phyloP scores from a whole-genome alignment of 2,113 vertebrate species.

The Bos indicus region DNA sequence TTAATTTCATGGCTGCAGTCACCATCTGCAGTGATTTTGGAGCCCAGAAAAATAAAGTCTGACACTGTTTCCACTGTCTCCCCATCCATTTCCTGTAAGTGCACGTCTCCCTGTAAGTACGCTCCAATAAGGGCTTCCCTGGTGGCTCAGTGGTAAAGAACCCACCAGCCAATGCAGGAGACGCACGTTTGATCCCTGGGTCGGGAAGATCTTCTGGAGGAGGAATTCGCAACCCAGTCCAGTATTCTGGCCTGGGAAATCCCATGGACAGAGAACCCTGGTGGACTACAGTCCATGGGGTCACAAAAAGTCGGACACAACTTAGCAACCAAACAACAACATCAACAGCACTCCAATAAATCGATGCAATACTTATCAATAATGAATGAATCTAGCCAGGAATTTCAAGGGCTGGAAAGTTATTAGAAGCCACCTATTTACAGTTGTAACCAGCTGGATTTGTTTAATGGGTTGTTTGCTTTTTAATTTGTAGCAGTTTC shows the following conservation, averaged over 20 bases:
- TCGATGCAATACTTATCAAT: conserved; percentile 70
- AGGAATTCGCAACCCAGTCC: not conserved
- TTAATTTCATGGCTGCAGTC: no score
- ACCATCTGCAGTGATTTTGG: no score
- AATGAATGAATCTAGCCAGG: conserved; percentile 66
- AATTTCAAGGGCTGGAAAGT: conserved; percentile 70
- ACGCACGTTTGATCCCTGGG: not conserved
- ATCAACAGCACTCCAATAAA: conserved; percentile 34
- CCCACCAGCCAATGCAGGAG: not conserved
- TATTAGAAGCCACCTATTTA: conserved; percentile 73
- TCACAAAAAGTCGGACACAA: not conserved
- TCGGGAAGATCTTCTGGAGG: not conserved
- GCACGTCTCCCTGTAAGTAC: conserved; percentile 39
- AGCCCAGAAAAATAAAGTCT: no score
- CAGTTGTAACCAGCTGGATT: conserved; percentile 64
- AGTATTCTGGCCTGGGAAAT: not conserved
- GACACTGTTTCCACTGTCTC: no score
- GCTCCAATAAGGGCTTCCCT: conserved; percentile 23
- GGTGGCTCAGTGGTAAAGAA: not conserved
- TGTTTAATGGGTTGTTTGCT: conserved; percentile 49
- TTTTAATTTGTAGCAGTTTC: conserved; percentile 72
- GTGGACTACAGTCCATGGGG: not conserved
- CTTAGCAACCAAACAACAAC: not conserved
- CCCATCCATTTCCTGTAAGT: no score
- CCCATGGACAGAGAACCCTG: not conserved